These are phyloP conservation scores for Stenotaenia linearis DNA, from an alignment of 2,888 invertebrate genomes.

Conservation along the genomic window DNA sequence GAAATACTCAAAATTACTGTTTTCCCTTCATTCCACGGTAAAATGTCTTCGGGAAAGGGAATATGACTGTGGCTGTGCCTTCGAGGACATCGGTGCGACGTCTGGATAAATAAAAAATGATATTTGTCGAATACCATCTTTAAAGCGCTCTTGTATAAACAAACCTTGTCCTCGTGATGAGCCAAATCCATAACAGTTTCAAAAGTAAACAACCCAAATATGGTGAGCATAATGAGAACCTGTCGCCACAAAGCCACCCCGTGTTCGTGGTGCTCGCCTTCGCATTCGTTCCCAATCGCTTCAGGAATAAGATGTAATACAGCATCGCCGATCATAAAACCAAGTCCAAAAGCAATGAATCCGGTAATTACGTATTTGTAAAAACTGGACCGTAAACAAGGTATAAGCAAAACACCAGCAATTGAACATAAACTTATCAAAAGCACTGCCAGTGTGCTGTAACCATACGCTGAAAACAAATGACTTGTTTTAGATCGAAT, in stretches of 20 bases:
- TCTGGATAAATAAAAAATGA: neutral
- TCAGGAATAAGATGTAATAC: constrained; percentile 50
- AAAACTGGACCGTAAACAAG: constrained; percentile 40
- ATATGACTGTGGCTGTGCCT: constrained; percentile 30
- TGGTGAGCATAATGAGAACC: constrained; percentile 37
- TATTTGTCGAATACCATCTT: neutral
- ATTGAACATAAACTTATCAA: constrained; percentile 48
- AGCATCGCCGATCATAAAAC: constrained; percentile 49
- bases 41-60: constrained; percentile 24
- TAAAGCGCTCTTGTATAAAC: no score
- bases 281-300: constrained; percentile 41
- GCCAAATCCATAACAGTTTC: constrained; percentile 38
- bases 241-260: constrained; percentile 34
- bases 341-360: constrained; percentile 51
- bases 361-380: constrained; percentile 46
- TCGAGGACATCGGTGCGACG: constrained; percentile 31
- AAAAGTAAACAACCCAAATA: constrained; percentile 39
- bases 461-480: constrained; percentile 39
- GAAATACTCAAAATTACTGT: neutral
- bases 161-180: constrained; percentile 33
- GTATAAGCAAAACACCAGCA: constrained; percentile 44
- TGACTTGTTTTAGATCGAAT: neutral
- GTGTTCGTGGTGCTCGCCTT: constrained; percentile 30
- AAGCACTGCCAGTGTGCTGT: constrained; percentile 46
- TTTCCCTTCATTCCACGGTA: neutral